phyloP scores from a whole-genome alignment of 2,888 invertebrate genomes.

The Trichacis sp. region DNA sequence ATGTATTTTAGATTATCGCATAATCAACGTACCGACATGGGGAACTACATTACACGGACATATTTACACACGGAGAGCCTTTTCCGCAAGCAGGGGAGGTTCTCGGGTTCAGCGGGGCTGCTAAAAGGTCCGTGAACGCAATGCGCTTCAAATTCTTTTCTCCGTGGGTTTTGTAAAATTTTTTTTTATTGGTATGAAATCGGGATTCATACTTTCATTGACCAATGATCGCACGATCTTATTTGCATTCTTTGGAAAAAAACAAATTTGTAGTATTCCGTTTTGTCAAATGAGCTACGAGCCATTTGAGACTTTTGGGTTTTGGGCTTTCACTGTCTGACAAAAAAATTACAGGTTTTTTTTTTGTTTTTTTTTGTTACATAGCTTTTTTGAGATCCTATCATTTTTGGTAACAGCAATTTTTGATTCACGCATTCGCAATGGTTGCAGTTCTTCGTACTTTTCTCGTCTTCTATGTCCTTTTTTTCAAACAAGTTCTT shows the following conservation, averaged over 20 bases:
- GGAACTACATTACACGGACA: slow-evolving; percentile 22
- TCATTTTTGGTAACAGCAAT: background rate
- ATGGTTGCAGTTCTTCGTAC: slow-evolving; percentile 8
- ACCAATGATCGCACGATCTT: slow-evolving; percentile 14
- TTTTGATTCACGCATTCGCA: background rate
- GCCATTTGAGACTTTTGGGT: background rate
- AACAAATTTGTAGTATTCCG: slow-evolving; percentile 18
- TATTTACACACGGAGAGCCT: slow-evolving; percentile 9
- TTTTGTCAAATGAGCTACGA: slow-evolving; percentile 1
- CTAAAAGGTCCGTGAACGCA: slow-evolving; percentile 33
- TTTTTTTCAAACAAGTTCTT: slow-evolving; percentile 5
- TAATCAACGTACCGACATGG: slow-evolving; percentile 54
- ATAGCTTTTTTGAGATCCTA: slow-evolving; percentile 3
- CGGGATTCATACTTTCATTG: background rate
- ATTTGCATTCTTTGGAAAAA: slow-evolving; percentile 22
- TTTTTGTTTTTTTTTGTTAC: too few relatives aligned
- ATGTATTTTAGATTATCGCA: slow-evolving; percentile 67
- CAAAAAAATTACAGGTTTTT: background rate
- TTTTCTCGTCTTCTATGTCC: slow-evolving; percentile 22
- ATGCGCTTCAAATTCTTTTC: slow-evolving; percentile 48
- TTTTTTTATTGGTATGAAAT: slow-evolving; percentile 19
- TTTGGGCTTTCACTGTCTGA: background rate
- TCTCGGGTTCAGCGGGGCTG: slow-evolving; percentile 27
- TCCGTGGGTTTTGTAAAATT: background rate
- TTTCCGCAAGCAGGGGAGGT: slow-evolving; percentile 11